Evolutionary conservation across 2,888 invertebrate genomes (phyloP), one percentile per base, ranked within the genome.

Genomic region (Metopia argyrocephala): DNA sequence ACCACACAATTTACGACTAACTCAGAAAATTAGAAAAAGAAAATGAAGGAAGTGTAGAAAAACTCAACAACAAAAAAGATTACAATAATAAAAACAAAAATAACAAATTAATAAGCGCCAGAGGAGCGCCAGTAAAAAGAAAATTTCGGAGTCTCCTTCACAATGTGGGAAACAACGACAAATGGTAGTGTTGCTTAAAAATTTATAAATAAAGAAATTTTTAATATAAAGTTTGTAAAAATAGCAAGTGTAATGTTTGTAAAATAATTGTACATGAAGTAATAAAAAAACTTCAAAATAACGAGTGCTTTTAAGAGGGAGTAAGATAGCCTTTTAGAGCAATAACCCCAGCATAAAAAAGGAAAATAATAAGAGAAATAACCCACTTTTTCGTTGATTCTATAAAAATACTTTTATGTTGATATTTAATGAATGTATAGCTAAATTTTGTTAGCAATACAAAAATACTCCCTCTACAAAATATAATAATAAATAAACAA

Each of bases 51-150:
- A 54, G 73, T 61, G 56, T 66, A 64, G 46, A 45, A 71, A 71
- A 66, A 69, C 18, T 68, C 46, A 59, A 73, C 78, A 78, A 78
- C 57, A 62, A 64, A 69, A 62, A 64, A 69, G 64, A 61, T 45
- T 56, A 61, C 25, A 57, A 12, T 38, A 12, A 15, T 38, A 45
- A 71, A 71, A 66, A 62, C 23, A 68, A 20, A 6, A 46, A 48
- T 31, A 59, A 73, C 78, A 78, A 78, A 62, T 38, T 23, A 46
- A 75, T 46, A 68, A 62, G 76, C 70, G 76, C 64, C 57, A 59
- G 57, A 70, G 70, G 65, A 78, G 78, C 66, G 78, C 78, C 66
- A 78, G 61, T 73, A 48, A 3, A 59, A 2, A 56, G 18, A 76
- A 62, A n/a, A 59, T 28, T 76, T 54, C 15, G 46, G 45, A 48